A percentile compares a stretch with the other conserved stretches of the same genome.
phyloP scores from a whole-genome alignment of 2,888 invertebrate species.

The Eretmocerus hayati region DNA sequence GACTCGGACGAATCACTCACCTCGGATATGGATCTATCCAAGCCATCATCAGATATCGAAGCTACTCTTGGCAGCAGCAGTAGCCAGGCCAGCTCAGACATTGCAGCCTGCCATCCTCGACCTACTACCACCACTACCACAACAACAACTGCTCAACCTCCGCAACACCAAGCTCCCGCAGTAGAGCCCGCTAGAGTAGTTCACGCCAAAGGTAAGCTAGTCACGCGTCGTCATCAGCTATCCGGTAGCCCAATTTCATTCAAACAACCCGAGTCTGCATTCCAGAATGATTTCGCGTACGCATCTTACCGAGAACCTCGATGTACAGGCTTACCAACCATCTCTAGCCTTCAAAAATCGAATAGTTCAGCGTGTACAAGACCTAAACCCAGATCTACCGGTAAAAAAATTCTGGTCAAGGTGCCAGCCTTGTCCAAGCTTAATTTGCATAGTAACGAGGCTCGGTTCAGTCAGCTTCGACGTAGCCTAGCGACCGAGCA shows the following conservation, averaged over 20 bases:
- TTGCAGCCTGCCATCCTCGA: conserved; percentile 21
- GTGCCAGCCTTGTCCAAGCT: conserved; percentile 24
- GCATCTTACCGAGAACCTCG: background rate
- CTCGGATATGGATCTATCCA: conserved; percentile 41
- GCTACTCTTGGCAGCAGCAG: conserved; percentile 29
- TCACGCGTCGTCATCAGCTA: background rate
- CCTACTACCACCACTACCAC: conserved; percentile 7
- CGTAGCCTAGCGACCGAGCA: conserved; percentile 28
- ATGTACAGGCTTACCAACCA: background rate
- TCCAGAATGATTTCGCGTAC: conserved; percentile 5
- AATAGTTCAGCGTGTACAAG: conserved; percentile 1
- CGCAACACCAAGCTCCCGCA: background rate
- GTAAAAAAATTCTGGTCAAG: conserved; percentile 22
- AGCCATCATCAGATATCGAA: conserved; percentile 40
- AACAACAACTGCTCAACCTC: background rate
- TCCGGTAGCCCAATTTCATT: background rate
- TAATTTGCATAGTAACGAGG: conserved; percentile 17
- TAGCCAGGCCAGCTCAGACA: conserved; percentile 36
- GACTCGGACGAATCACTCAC: conserved; percentile 43
- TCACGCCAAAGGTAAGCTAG: conserved; percentile 41
- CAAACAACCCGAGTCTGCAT: conserved; percentile 13
- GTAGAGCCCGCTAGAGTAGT: conserved; percentile 38
- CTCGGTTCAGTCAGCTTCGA: conserved; percentile 17
- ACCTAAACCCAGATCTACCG: background rate
- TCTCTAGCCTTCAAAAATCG: background rate